Percentiles rank a stretch among this genome's conserved stretches.
These are phyloP conservation scores for Ectobius pallidus DNA, from an alignment of 2,888 invertebrate genomes.

Conservation along the genomic window DNA sequence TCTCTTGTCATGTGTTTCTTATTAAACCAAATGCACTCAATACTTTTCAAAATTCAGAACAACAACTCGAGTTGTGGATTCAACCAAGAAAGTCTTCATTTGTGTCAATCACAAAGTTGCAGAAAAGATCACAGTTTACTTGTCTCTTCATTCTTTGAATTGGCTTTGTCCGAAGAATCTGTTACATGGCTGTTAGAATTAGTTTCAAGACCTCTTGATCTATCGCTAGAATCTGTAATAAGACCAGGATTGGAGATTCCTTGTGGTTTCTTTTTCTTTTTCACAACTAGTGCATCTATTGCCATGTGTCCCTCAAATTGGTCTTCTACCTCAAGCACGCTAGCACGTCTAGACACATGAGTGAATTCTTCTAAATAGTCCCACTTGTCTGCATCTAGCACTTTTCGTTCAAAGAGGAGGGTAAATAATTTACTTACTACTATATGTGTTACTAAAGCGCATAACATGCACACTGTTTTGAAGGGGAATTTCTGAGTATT, in stretches of 20 bases:
- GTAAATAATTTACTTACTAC: slow-evolving; percentile 58
- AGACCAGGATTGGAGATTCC: neutral
- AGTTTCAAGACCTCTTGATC: too few species aligned
- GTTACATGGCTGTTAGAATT: too few species aligned
- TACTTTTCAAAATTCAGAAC: too few species aligned
- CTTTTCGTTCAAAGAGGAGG: slow-evolving; percentile 57
- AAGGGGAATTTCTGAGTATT: slow-evolving; percentile 69
- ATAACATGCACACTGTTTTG: slow-evolving; percentile 67
- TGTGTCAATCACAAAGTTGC: too few species aligned
- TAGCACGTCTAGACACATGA: neutral
- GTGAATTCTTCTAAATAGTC: slow-evolving; percentile 41
- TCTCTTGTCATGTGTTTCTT: too few species aligned
- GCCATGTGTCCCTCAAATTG: neutral
- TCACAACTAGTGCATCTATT: neutral
- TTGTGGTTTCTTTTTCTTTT: neutral
- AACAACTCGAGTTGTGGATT: too few species aligned
- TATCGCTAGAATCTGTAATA: neutral
- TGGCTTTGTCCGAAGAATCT: too few species aligned
- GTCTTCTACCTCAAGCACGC: neutral
- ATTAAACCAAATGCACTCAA: too few species aligned
- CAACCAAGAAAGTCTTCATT: too few species aligned
- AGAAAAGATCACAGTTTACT: too few species aligned
- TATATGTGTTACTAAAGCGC: slow-evolving; percentile 60
- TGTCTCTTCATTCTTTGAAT: too few species aligned
- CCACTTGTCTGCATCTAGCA: slow-evolving; percentile 52